Percentiles rank a stretch among this genome's conserved stretches.
Conservation (phyloP, 2,113 vertebrate species). For the Ochotona princeps region DNA sequence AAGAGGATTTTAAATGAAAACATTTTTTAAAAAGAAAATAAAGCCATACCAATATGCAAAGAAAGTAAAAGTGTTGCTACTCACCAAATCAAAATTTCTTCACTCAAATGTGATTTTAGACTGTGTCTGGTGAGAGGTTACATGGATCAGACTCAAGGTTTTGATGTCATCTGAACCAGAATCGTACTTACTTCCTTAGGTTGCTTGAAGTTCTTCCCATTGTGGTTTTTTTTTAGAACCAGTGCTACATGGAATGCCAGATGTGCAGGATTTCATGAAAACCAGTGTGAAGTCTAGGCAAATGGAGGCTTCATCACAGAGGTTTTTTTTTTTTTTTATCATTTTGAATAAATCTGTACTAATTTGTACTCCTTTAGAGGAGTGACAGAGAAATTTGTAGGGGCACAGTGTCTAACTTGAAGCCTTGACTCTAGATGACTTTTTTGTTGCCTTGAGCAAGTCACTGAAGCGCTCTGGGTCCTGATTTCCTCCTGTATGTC, state of each 20-base stretch:
- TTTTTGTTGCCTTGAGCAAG: background rate
- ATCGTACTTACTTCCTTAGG: background rate
- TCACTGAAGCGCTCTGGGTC: background rate
- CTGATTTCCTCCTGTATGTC: background rate
- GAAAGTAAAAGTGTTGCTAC: slow-evolving; percentile 10
- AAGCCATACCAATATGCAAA: slow-evolving; percentile 19
- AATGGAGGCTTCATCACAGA: background rate
- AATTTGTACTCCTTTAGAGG: background rate
- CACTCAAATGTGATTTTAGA: background rate
- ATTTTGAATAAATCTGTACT: background rate
- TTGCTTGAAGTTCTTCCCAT: background rate
- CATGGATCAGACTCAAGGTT: background rate
- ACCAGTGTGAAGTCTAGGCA: background rate
- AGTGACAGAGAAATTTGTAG: background rate
- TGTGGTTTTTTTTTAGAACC: background rate
- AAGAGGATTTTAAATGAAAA: slow-evolving; percentile 63
- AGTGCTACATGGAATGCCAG: background rate
- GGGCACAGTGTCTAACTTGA: background rate
- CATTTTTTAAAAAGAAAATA: slow-evolving; percentile 31
- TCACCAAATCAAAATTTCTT: slow-evolving; percentile 8
- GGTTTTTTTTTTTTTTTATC: too few species aligned
- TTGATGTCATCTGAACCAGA: background rate
- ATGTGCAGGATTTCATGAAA: background rate
- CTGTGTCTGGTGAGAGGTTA: background rate
- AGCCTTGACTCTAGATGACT: background rate